Evolutionary conservation across 2,888 invertebrate species (phyloP), one percentile per base, ranked within the genome.

Genomic region (Baronia brevicornis): DNA sequence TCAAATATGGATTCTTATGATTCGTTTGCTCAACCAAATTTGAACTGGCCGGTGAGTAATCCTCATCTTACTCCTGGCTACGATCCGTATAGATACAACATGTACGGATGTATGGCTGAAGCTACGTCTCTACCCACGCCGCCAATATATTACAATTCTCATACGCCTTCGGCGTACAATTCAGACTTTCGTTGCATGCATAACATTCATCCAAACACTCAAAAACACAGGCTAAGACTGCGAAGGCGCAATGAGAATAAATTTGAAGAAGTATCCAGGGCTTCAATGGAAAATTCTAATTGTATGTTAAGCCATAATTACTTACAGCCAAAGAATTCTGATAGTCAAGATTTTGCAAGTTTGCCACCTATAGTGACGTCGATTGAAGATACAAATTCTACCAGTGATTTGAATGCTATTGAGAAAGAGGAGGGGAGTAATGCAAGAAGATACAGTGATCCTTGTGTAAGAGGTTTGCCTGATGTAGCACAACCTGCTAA

Each of bases 321-420:
- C 43, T 78, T 74, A 33, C 54, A 74, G 17, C 77, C 75, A 54
- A 70, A 72, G 67, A 82, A 77, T 36, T 56, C 63, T 11, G 84
- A 80, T 24, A 79, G 68, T 39, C 77, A 80, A 41, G 88, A 88
- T 45, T 88, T 84, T 51, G 86, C 91, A 25, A 93, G 93, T 60
- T 64, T 93, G 39, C 93, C 93, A 12, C 90, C 92, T 0, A 88
- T 88, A 35, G 89, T 90, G 25, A 88, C 89, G 3, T 82, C 82
- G 19, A 75, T 79, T 12, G 78, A 60, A 4, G 82, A 84, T 39
- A 84, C 84, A 4, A 84, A 84, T 40, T 78, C 78, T 2, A 75
- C 67, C 20, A 82, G 79, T 60, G 86, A 84, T 28, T 36, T 36
- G 29, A 72, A 74, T 44, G 56, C 64, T 4, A 78, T 84, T 38